These are phyloP conservation scores for Oxyura jamaicensis DNA, from an alignment of 2,113 vertebrate genomes.

Conservation along the genomic window DNA sequence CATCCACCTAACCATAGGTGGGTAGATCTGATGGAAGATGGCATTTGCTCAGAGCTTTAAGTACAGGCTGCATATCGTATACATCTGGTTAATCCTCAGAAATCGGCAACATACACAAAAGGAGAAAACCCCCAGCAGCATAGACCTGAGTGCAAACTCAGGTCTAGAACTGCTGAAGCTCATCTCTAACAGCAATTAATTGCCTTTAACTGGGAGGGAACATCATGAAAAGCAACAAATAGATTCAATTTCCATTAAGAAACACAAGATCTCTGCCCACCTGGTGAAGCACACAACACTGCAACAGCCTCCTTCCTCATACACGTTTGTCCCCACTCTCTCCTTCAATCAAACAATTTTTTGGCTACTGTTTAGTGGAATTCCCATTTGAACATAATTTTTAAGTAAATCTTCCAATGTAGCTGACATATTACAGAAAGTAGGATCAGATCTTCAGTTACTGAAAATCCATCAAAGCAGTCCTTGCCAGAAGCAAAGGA, in stretches of 20 bases:
- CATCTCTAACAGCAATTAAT: background rate
- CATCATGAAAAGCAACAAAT: background rate
- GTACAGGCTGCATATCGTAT: background rate
- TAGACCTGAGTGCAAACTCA: rapidly evolving
- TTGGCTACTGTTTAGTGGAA: background rate
- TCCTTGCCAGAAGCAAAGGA: background rate
- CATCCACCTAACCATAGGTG: background rate
- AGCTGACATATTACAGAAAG: background rate
- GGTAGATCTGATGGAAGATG: background rate
- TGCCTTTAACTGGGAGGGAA: background rate
- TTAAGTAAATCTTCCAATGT: background rate
- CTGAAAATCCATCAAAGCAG: background rate
- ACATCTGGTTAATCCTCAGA: background rate
- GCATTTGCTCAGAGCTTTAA: background rate
- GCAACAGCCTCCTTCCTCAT: background rate
- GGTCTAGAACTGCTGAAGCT: background rate
- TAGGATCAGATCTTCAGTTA: background rate
- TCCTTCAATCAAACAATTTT: rapidly evolving
- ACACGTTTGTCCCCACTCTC: background rate
- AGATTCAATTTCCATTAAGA: background rate
- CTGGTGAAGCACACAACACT: background rate
- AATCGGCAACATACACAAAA: background rate
- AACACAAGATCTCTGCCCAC: background rate
- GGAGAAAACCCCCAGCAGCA: background rate
- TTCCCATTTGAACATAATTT: background rate